phyloP scores from a whole-genome alignment of 2,797 vertebrate species.

The Acanthornis magna region DNA sequence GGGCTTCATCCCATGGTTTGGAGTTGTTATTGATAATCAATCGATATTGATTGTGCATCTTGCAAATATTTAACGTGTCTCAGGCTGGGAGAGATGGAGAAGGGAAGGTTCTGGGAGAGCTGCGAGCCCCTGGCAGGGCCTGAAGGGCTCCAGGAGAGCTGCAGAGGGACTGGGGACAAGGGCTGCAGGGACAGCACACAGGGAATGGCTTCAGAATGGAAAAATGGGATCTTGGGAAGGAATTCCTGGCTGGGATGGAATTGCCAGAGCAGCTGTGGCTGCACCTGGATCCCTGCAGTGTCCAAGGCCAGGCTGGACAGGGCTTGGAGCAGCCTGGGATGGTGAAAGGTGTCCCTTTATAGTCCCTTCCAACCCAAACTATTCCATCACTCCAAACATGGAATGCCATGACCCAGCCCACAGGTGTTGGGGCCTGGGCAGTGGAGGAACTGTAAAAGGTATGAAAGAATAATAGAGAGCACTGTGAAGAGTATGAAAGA shows the following conservation, averaged over 20 bases:
- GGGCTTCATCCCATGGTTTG: neutral
- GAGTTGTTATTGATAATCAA: neutral
- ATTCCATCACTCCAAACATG: neutral
- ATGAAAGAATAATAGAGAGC: too few relatives aligned
- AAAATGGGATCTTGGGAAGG: neutral
- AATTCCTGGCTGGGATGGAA: neutral
- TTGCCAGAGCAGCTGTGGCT: neutral
- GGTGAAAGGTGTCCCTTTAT: neutral
- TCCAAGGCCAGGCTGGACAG: accelerated
- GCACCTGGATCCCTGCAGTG: neutral
- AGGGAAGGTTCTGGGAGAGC: neutral
- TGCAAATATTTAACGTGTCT: neutral
- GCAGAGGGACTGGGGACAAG: neutral
- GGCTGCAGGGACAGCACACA: neutral
- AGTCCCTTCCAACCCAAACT: neutral
- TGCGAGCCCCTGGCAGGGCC: neutral
- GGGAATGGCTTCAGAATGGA: neutral
- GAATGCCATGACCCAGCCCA: neutral
- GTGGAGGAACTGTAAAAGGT: too few relatives aligned
- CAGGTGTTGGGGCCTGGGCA: too few relatives aligned
- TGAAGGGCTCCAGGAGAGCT: neutral
- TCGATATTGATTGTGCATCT: too few relatives aligned
- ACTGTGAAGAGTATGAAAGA: too few relatives aligned
- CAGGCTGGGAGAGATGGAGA: neutral
- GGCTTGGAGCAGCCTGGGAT: accelerated